Evolutionary conservation across 2,797 vertebrate species (phyloP).

Genomic region (Erpetoichthys calabaricus): DNA sequence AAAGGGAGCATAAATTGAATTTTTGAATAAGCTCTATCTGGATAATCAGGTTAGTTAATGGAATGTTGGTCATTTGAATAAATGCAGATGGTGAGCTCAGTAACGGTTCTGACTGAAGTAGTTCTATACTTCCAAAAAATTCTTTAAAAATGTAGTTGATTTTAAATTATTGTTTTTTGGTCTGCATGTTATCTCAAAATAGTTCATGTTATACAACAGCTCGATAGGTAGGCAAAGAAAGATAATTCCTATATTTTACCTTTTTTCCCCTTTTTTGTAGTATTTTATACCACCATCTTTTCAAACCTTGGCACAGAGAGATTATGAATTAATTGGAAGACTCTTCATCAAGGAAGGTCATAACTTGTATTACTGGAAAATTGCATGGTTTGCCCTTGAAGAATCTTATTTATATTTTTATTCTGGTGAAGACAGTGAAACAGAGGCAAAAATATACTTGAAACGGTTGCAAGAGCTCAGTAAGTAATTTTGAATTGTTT

Average conservation of each 20-base stretch:
- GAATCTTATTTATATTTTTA: constrained; percentile 68
- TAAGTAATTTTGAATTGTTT: constrained; percentile 41
- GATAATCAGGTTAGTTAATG: too few species aligned
- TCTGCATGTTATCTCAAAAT: too few species aligned
- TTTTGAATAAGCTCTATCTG: too few species aligned
- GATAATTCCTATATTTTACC: constrained; percentile 9
- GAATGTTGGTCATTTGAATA: too few species aligned
- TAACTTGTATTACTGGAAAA: constrained; percentile 76
- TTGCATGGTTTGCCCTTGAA: constrained; percentile 79
- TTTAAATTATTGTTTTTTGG: too few species aligned
- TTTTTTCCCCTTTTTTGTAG: constrained; percentile 41
- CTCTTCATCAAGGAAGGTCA: constrained; percentile 88
- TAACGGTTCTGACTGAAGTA: too few species aligned
- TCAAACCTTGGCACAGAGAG: constrained; percentile 55
- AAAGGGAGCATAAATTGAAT: too few species aligned
- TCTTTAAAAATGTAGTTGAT: too few species aligned
- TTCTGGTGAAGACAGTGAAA: constrained; percentile 44
- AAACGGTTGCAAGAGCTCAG: constrained; percentile 88
- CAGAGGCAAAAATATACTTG: constrained; percentile 65
- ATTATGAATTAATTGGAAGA: constrained; percentile 72
- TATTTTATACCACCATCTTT: constrained; percentile 65
- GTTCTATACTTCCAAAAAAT: too few species aligned
- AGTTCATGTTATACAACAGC: too few species aligned
- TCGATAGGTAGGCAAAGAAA: too few species aligned
- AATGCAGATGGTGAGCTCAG: too few species aligned